Evolutionary conservation across 2,113 vertebrate genomes (phyloP).

Genomic region (Xiphophorus hellerii): DNA sequence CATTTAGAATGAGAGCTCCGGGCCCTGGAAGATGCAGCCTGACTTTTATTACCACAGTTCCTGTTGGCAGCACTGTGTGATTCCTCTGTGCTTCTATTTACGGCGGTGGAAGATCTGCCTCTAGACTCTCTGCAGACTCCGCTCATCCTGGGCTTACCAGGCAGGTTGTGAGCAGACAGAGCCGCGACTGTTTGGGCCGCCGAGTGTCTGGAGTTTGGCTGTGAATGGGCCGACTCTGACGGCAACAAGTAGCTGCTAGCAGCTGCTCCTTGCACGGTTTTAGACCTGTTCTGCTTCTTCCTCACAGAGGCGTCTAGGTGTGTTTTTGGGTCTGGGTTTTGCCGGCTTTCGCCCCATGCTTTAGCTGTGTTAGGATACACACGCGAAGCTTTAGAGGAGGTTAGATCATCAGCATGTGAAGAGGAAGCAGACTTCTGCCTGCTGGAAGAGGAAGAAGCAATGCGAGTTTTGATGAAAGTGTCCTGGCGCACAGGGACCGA

Average conservation of each 20-base stretch:
- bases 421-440: conserved; percentile 43
- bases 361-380: conserved; percentile 45
- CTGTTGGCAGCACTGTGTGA: conserved; percentile 5
- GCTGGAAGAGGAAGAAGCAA: conserved; percentile 48
- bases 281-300: conserved; percentile 52
- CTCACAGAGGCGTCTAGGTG: conserved; percentile 53
- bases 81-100: conserved; percentile 50
- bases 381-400: conserved; percentile 48
- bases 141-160: conserved; percentile 26
- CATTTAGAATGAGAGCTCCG: conserved; percentile 60
- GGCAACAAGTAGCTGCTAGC: conserved; percentile 17
- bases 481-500: conserved; percentile 64
- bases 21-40: conserved; percentile 34
- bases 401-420: conserved; percentile 49
- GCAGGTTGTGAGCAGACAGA: conserved; percentile 12
- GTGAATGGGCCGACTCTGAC: conserved; percentile 12
- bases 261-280: conserved; percentile 43
- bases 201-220: conserved; percentile 24
- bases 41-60: conserved; percentile 35
- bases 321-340: conserved; percentile 43
- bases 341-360: conserved; percentile 47
- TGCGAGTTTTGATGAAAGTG: conserved; percentile 69
- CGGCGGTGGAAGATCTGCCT: conserved; percentile 33
- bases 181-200: conserved; percentile 12
- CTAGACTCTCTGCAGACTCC: conserved; percentile 59